Evolutionary conservation across 2,888 invertebrate genomes (phyloP).

Genomic region (Drosophila aldrichi): DNA sequence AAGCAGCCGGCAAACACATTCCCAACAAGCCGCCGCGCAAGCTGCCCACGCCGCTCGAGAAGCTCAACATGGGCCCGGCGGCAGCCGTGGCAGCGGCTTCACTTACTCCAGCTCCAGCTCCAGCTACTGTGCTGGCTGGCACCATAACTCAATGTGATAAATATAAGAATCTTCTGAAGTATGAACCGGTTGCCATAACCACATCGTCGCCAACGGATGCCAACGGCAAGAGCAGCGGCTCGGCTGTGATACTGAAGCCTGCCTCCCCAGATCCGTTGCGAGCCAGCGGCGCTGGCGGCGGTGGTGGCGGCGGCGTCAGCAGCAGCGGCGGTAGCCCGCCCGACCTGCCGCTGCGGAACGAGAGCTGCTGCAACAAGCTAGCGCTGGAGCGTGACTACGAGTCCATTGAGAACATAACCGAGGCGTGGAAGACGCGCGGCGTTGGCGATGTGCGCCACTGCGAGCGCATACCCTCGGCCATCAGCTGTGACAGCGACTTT

Average conservation of each 20-base stretch:
- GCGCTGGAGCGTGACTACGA: conserved; percentile 87
- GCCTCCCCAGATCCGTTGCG: conserved; percentile 69
- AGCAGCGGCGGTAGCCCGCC: conserved; percentile 57
- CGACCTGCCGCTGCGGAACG: conserved; percentile 81
- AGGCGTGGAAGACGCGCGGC: conserved; percentile 93
- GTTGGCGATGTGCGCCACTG: conserved; percentile 90
- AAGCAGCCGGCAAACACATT: conserved; percentile 73
- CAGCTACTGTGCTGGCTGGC: conserved; percentile 1
- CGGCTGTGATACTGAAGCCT: conserved; percentile 83
- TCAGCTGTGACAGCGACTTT: conserved; percentile 74
- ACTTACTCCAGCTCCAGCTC: not conserved
- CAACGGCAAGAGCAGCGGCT: conserved; percentile 76
- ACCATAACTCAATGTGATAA: conserved; percentile 78
- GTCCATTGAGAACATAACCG: conserved; percentile 90
- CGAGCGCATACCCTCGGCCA: conserved; percentile 85
- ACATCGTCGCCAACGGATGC: conserved; percentile 80
- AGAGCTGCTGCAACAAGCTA: conserved; percentile 67
- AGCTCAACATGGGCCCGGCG: conserved; percentile 24
- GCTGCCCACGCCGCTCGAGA: conserved; percentile 67
- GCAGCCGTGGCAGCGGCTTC: not conserved
- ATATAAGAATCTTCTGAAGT: conserved; percentile 83
- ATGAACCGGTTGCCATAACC: conserved; percentile 84
- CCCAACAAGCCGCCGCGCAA: conserved; percentile 85
- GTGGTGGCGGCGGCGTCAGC: not conserved
- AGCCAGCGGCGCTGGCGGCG: not conserved